Conservation (phyloP, 2,888 invertebrate species). For the Zelleria hepariella region DNA sequence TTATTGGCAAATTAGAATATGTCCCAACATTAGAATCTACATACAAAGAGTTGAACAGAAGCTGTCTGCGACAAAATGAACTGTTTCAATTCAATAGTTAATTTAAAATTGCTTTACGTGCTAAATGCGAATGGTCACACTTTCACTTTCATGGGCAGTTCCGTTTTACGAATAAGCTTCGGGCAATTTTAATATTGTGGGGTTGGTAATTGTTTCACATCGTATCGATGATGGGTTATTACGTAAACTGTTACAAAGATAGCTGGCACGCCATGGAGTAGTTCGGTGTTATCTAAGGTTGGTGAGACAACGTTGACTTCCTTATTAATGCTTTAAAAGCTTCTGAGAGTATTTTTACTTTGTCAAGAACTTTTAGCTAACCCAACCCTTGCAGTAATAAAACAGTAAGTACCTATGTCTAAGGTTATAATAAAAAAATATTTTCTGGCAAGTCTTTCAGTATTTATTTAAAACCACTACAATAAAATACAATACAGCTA, state of each 20-base stretch:
- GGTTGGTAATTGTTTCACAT: not conserved
- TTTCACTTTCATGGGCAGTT: slow-evolving; percentile 47
- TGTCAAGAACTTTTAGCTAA: too few species aligned
- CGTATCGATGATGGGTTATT: not conserved
- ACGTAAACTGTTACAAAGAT: not conserved
- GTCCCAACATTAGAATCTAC: slow-evolving; percentile 22
- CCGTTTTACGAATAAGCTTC: not conserved
- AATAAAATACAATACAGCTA: not conserved
- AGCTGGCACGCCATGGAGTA: not conserved
- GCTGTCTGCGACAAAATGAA: not conserved
- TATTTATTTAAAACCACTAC: not conserved
- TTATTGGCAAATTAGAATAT: slow-evolving; percentile 23
- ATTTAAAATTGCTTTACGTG: slow-evolving; percentile 18
- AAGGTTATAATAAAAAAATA: slow-evolving; percentile 18
- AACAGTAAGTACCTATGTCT: too few species aligned
- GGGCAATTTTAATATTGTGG: not conserved
- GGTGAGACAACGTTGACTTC: too few species aligned
- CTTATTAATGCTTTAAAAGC: too few species aligned
- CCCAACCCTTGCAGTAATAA: too few species aligned
- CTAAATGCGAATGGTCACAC: slow-evolving; percentile 38
- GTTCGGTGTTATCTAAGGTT: too few species aligned
- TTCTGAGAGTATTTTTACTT: too few species aligned
- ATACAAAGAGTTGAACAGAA: too few species aligned
- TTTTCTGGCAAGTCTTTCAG: slow-evolving; percentile 36
- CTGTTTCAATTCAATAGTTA: not conserved